These are phyloP conservation scores for Oriolus oriolus DNA, from an alignment of 2,113 vertebrate species.

Conservation along the genomic window DNA sequence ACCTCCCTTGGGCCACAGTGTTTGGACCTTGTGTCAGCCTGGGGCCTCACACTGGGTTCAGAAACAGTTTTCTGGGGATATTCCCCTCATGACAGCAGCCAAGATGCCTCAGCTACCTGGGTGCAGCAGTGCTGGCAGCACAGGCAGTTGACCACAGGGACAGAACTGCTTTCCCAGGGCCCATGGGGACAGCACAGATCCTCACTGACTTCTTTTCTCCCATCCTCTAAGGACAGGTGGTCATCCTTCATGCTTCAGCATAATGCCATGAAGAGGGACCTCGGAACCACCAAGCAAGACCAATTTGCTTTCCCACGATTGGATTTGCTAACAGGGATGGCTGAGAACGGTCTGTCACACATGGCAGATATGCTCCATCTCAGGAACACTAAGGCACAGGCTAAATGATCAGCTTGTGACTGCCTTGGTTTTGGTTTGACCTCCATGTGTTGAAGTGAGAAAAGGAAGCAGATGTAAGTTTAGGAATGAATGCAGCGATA, in stretches of 20 bases:
- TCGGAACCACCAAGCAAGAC: not conserved
- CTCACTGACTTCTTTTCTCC: not conserved
- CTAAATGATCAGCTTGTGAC: not conserved
- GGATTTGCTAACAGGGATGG: not conserved
- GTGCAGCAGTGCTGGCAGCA: not conserved
- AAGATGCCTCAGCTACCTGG: not conserved
- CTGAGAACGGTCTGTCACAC: rapidly evolving
- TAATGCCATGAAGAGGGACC: not conserved
- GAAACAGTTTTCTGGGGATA: not conserved
- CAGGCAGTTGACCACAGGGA: not conserved
- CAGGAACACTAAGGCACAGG: not conserved
- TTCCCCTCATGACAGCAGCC: not conserved
- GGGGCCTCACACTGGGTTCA: not conserved
- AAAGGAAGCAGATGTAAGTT: not conserved
- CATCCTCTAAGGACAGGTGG: not conserved
- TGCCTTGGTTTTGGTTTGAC: not conserved
- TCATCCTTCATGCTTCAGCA: not conserved
- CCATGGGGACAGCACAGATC: not conserved
- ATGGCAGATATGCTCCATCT: not conserved
- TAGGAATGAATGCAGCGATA: not conserved
- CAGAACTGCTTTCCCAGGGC: not conserved
- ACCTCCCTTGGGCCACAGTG: not conserved
- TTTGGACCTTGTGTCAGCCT: not conserved
- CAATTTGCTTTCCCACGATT: not conserved
- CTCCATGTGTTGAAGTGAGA: not conserved